A percentile compares a stretch with the other conserved stretches of the same genome.
These are phyloP conservation scores for Bradynema listronoti DNA, from an alignment of 1,140 invertebrate species.

Conservation along the genomic window DNA sequence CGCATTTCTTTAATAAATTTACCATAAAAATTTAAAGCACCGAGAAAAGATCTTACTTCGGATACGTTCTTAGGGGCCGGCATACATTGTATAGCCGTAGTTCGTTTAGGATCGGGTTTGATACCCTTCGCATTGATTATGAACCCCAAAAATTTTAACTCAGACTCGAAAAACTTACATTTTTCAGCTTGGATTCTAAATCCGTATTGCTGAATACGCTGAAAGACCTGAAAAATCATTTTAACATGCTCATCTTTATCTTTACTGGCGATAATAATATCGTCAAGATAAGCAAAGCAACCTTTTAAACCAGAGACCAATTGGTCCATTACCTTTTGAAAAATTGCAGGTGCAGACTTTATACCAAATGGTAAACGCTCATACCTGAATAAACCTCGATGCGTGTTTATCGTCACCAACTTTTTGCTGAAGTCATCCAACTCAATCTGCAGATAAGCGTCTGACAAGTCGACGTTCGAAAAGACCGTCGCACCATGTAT, in stretches of 20 bases:
- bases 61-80: no score
- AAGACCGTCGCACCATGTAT: conserved; percentile 45
- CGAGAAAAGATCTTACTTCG: conserved; percentile 38
- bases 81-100: no score
- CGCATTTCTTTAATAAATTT: conserved; percentile 25
- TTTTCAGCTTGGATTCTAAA: no score
- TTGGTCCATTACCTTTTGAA: conserved; percentile 61
- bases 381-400: conserved; percentile 32
- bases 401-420: conserved; percentile 32
- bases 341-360: conserved; percentile 60
- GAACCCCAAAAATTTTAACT: no score
- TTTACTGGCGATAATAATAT: conserved; percentile 18
- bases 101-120: no score
- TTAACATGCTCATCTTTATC: neutral
- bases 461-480: conserved; percentile 48
- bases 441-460: conserved; percentile 37
- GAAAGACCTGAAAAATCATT: no score
- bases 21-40: conserved; percentile 42
- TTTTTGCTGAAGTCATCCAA: conserved; percentile 42
- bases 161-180: no score
- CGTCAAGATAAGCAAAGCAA: conserved; percentile 43
- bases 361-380: conserved; percentile 60
- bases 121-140: no score
- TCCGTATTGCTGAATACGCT: no score
- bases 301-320: conserved; percentile 52